A percentile compares a stretch with the other conserved stretches of the same genome.
Evolutionary conservation across 2,797 vertebrate genomes (phyloP).

Genomic region (Siniperca obscura): DNA sequence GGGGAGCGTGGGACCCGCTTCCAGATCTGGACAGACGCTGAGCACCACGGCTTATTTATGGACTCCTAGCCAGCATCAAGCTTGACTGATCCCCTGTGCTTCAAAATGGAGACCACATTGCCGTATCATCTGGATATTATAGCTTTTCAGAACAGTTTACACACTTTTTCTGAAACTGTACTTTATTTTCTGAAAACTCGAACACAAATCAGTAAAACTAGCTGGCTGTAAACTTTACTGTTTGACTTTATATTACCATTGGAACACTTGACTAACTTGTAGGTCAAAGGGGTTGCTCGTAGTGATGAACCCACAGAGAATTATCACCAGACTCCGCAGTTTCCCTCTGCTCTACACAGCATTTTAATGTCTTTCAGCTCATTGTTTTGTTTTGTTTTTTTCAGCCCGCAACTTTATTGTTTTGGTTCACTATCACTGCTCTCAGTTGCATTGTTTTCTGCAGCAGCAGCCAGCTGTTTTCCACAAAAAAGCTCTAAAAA

Average conservation of each 20-base stretch:
- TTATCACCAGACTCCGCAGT: background rate
- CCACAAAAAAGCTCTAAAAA: no score
- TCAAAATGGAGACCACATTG: constrained; percentile 57
- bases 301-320: background rate
- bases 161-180: constrained; percentile 28
- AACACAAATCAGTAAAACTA: constrained; percentile 42
- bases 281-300: background rate
- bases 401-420: background rate
- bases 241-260: background rate
- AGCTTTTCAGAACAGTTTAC: constrained; percentile 35
- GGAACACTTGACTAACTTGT: background rate
- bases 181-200: constrained; percentile 28
- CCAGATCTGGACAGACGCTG: constrained; percentile 46
- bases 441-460: background rate
- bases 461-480: no score
- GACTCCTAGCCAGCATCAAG: constrained; percentile 51
- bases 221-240: background rate
- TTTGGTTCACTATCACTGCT: background rate
- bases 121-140: constrained; percentile 65
- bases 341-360: background rate
- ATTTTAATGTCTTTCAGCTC: background rate
- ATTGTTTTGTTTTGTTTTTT: background rate
- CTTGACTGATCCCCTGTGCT: constrained; percentile 57
- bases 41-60: constrained; percentile 75
- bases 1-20: constrained; percentile 65